phyloP scores from a whole-genome alignment of 2,888 invertebrate genomes.

The Xestia sexstrigata region DNA sequence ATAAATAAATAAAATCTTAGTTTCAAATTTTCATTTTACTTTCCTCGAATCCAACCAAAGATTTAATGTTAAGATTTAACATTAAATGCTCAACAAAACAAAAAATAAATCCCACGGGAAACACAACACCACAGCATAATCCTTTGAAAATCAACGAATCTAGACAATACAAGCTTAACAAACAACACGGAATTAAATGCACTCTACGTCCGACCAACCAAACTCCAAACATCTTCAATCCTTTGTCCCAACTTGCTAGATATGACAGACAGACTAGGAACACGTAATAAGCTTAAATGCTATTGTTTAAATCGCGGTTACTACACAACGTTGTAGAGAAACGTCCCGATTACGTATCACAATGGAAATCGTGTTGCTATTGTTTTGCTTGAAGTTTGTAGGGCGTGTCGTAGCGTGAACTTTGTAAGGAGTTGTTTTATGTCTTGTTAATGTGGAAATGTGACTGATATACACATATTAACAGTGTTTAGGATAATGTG shows the following conservation, averaged over 20 bases:
- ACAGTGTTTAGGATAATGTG: conserved; percentile 4
- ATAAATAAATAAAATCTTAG: background rate
- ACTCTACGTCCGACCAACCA: conserved; percentile 43
- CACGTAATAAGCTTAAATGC: conserved; percentile 76
- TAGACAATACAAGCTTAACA: conserved; percentile 45
- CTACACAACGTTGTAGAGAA: conserved; percentile 54
- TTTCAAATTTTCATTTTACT: background rate
- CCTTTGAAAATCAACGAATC: conserved; percentile 39
- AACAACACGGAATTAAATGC: conserved; percentile 52
- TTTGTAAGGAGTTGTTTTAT: conserved; percentile 39
- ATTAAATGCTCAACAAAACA: background rate
- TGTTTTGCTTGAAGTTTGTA: conserved; percentile 57
- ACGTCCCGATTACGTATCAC: conserved; percentile 61
- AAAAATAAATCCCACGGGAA: conserved; percentile 10
- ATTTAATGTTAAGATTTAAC: background rate
- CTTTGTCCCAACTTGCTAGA: conserved; percentile 63
- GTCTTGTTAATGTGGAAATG: conserved; percentile 45
- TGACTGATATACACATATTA: conserved; percentile 25
- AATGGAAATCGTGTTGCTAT: conserved; percentile 65
- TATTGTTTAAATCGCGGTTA: conserved; percentile 77
- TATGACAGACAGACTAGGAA: conserved; percentile 65
- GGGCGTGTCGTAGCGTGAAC: conserved; percentile 39
- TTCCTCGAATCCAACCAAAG: background rate
- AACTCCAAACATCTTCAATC: conserved; percentile 61
- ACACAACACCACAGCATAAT: conserved; percentile 8